Conservation (phyloP, 2,113 vertebrate species). For the Noturus placidus region DNA sequence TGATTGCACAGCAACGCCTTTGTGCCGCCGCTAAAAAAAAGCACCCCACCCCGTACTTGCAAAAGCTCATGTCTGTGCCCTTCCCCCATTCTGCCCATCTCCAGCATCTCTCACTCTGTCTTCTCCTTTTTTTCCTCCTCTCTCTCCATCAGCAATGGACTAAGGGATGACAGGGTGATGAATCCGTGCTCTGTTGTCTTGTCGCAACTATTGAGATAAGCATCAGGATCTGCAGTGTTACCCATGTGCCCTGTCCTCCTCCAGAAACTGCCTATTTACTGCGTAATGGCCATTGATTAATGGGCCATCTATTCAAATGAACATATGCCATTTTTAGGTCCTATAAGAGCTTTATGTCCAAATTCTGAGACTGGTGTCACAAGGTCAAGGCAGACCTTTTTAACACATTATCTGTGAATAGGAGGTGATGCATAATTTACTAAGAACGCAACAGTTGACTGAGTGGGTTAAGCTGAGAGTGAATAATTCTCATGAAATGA, state of each 20-base stretch:
- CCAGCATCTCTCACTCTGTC: slow-evolving; percentile 44
- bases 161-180: slow-evolving; percentile 70
- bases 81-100: slow-evolving; percentile 46
- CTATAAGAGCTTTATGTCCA: slow-evolving; percentile 66
- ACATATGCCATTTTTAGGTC: slow-evolving; percentile 74
- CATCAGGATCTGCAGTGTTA: slow-evolving; percentile 25
- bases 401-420: slow-evolving; percentile 61
- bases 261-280: slow-evolving; percentile 76
- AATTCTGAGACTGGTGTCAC: slow-evolving; percentile 72
- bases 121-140: slow-evolving; percentile 43
- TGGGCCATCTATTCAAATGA: slow-evolving; percentile 71
- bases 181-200: slow-evolving; percentile 70
- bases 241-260: slow-evolving; percentile 58
- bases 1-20: slow-evolving; percentile 80
- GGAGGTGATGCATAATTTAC: slow-evolving; percentile 59
- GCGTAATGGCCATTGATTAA: slow-evolving; percentile 83
- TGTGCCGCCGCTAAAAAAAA: slow-evolving; percentile 66
- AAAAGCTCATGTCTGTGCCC: slow-evolving; percentile 44
- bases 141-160: slow-evolving; percentile 45
- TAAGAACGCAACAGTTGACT: slow-evolving; percentile 50
- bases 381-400: slow-evolving; percentile 72
- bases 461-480: slow-evolving; percentile 55
- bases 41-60: slow-evolving; percentile 61
- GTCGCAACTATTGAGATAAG: slow-evolving; percentile 58
- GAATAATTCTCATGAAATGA: slow-evolving; percentile 41